Evolutionary conservation across 2,888 invertebrate species (phyloP).

Genomic region (Platypus cylindrus): DNA sequence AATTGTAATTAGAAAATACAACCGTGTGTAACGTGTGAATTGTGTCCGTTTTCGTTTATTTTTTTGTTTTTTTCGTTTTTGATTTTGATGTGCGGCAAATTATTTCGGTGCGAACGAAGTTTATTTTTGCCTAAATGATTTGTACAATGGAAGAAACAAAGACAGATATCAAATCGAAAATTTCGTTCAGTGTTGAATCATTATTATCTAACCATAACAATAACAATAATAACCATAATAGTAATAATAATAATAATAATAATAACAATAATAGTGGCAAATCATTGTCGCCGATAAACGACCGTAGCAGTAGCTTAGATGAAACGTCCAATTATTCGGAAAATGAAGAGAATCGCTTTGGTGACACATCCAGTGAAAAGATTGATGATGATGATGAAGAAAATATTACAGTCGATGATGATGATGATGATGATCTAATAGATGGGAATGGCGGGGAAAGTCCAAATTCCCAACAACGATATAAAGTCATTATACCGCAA

Average conservation of each 20-base stretch:
- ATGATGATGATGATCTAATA: slow-evolving; percentile 34
- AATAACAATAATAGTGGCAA: slow-evolving; percentile 8
- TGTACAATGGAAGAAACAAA: slow-evolving; percentile 31
- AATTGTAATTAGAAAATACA: background rate
- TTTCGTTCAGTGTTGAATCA: slow-evolving; percentile 63
- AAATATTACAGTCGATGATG: slow-evolving; percentile 32
- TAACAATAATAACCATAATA: no score
- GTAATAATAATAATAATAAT: no score
- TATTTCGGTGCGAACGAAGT: no score
- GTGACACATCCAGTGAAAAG: slow-evolving; percentile 30
- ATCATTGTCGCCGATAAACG: slow-evolving; percentile 20
- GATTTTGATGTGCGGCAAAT: background rate
- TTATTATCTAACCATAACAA: no score
- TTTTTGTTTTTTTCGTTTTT: background rate
- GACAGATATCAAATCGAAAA: slow-evolving; percentile 45
- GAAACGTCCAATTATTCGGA: slow-evolving; percentile 18
- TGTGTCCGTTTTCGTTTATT: background rate
- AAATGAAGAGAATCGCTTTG: slow-evolving; percentile 19
- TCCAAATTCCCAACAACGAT: slow-evolving; percentile 40
- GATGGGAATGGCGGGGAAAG: slow-evolving; percentile 33
- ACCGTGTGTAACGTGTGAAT: slow-evolving; percentile 1
- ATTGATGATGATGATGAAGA: slow-evolving; percentile 35
- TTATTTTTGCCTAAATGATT: slow-evolving; percentile 18
- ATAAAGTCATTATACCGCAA: slow-evolving; percentile 54
- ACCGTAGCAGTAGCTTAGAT: slow-evolving; percentile 14